Conservation (phyloP, 2,797 vertebrate species). For the Pygocentrus nattereri region DNA sequence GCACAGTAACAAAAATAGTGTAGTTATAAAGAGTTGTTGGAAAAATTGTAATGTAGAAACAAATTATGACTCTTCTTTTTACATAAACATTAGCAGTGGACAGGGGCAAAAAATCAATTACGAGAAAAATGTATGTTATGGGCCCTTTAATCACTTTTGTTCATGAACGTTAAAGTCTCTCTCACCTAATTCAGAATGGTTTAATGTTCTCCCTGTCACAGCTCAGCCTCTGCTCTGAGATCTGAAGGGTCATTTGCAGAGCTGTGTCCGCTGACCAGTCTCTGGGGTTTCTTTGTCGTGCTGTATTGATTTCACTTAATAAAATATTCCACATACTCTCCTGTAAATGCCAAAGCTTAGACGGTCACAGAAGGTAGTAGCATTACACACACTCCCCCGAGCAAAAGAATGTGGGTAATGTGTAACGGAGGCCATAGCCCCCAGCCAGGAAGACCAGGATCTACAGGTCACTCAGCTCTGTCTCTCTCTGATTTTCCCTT, state of each 20-base stretch:
- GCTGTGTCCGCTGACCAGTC: not conserved
- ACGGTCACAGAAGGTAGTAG: conserved; percentile 27
- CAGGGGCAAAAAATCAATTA: too few relatives aligned
- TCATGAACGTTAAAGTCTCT: too few relatives aligned
- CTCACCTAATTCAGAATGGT: too few relatives aligned
- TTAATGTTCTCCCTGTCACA: too few relatives aligned
- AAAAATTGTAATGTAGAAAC: too few relatives aligned
- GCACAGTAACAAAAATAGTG: too few relatives aligned
- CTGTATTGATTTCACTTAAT: conserved; percentile 10
- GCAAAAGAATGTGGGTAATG: conserved; percentile 70
- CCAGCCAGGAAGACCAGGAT: conserved; percentile 61
- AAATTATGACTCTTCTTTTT: too few relatives aligned
- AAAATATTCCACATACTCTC: conserved; percentile 41
- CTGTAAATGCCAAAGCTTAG: conserved; percentile 31
- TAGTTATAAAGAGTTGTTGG: too few relatives aligned
- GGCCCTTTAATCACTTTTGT: too few relatives aligned
- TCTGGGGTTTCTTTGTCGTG: conserved; percentile 9
- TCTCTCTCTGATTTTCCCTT: conserved; percentile 3
- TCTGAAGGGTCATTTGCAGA: conserved; percentile 3
- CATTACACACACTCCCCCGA: conserved; percentile 5
- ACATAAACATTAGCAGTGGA: too few relatives aligned
- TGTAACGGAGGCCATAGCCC: conserved; percentile 66
- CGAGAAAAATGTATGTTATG: too few relatives aligned
- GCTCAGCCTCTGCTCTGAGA: not conserved
- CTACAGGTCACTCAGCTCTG: conserved; percentile 51